A percentile compares a stretch with the other conserved stretches of the same genome.
phyloP scores from a whole-genome alignment of 1,140 invertebrate genomes.

The Oncopeltus fasciatus region DNA sequence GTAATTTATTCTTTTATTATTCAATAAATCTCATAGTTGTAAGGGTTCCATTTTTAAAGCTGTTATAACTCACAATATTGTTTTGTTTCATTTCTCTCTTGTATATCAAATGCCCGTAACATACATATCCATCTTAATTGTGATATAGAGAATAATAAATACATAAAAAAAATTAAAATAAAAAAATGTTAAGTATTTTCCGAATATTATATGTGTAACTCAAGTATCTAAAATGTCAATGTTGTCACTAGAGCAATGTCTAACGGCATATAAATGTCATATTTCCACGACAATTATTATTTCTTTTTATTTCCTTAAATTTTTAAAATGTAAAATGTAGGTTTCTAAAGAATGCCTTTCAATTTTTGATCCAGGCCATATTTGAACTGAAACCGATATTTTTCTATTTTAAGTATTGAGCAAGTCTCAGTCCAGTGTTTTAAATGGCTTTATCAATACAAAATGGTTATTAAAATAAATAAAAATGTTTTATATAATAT shows the following conservation, averaged over 20 bases:
- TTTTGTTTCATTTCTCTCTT: not conserved
- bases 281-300: not conserved
- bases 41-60: not conserved
- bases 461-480: conserved; percentile 9
- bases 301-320: conserved; percentile 1
- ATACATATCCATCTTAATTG: conserved; percentile 19
- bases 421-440: conserved; percentile 17
- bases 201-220: not conserved
- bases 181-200: not conserved
- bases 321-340: conserved; percentile 7
- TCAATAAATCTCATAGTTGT: not conserved
- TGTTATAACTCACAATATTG: not conserved
- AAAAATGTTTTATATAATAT: conserved; percentile 14
- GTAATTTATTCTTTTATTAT: not conserved
- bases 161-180: conserved; percentile 3
- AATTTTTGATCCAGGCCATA: conserved; percentile 17
- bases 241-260: not conserved
- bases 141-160: conserved; percentile 14
- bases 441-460: conserved; percentile 18
- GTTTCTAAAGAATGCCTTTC: conserved; percentile 15
- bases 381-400: conserved; percentile 16
- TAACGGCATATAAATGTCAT: not conserved
- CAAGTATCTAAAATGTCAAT: not conserved
- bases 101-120: conserved; percentile 4
- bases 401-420: conserved; percentile 19